phyloP scores from a whole-genome alignment of 2,888 invertebrate genomes.

The Quadroppia sp. region DNA sequence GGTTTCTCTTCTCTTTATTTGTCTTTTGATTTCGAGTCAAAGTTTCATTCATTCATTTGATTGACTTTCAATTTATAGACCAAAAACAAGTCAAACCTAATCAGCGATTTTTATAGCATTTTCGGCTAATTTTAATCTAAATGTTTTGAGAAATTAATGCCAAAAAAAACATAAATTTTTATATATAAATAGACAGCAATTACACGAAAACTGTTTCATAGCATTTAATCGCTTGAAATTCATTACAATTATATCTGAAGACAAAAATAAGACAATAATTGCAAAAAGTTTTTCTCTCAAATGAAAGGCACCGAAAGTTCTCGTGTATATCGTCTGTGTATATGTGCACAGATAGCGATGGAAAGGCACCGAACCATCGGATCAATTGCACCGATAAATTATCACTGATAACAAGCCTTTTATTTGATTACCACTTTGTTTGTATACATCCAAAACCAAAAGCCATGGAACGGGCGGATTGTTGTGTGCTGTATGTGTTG shows the following conservation, averaged over 20 bases:
- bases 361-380: neutral
- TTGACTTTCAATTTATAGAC: neutral
- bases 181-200: too few species aligned
- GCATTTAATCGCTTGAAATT: too few species aligned
- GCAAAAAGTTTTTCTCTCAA: too few species aligned
- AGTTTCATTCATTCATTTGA: neutral
- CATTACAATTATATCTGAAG: too few species aligned
- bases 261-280: too few species aligned
- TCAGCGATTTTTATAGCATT: slow-evolving; percentile 2
- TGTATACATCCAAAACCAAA: neutral
- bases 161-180: too few species aligned
- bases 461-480: neutral
- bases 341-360: neutral
- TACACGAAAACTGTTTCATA: too few species aligned
- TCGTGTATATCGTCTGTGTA: neutral
- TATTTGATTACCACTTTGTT: slow-evolving; percentile 20
- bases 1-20: neutral
- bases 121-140: neutral
- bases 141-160: neutral
- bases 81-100: neutral
- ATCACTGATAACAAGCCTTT: slow-evolving; percentile 13
- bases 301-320: neutral
- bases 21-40: neutral
- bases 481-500: neutral
- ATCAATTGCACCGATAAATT: slow-evolving; percentile 16